Base-by-base conservation (phyloP, 2,888 invertebrate genomes). In the Pecten maximus region DNA sequence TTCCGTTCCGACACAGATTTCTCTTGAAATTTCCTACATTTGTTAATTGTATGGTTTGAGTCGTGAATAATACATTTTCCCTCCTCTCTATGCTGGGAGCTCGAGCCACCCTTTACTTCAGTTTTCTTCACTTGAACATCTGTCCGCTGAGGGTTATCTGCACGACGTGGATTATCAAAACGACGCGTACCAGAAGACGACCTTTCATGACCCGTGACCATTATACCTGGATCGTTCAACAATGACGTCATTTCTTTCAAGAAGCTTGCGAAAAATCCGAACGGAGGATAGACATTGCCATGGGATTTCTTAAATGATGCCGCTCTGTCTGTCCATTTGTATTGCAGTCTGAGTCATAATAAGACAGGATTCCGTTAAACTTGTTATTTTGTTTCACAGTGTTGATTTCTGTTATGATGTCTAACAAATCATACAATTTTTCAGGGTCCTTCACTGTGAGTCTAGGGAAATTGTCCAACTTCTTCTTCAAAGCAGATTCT, bases 271-370 rank as follows among this genome's bases (percentile, higher is more conserved):
- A 93, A 92, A 4, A 92, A 50, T 16, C 40, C 15, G 50, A 93
- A 94, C n/a, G 92, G 93, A 39, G 91, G 93, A 88, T 88, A 93
- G 1, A 88, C 2, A 10, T 92, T 90, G 8, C 54, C 39, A 48
- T 92, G 74, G 0, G 39, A 48, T 40, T 89, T 87, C 87, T 93
- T 93, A 50, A 91, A 93, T 0, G 60, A 60, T 10, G 88, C 39
- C 8, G 92, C 93, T n/a, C 88, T 88, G 15, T 15, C 40, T 23
- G 74, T 91, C 93, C 93, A 93, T 87, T 91, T 93, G 50, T 92
- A 90, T 88, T 93, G 93, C 12, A 93, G 16, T 40, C 87, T 54
- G 92, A 91, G 39, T 93, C 92, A 87, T 89, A 92, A 60, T 91
- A 93, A 19, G 91, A 87, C 19, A 94, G 88, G 2, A 89, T n/a